Percentiles rank a stretch among this genome's conserved stretches.
Evolutionary conservation across 2,797 vertebrate genomes (phyloP).

Genomic region (Liasis olivaceus): DNA sequence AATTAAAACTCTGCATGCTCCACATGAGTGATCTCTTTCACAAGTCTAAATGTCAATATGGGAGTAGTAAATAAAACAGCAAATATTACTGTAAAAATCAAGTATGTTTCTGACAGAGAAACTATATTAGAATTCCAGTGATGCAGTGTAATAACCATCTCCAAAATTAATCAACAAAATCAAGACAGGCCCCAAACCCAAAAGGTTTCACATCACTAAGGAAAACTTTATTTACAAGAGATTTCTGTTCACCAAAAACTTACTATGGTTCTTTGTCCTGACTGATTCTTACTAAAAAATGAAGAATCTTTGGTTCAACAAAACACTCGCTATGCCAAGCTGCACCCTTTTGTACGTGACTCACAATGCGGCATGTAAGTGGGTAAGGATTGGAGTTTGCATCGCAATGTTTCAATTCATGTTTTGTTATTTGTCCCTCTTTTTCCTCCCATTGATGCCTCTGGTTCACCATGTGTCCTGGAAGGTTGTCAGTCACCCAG

Average conservation of each 20-base stretch:
- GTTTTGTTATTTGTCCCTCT: not conserved
- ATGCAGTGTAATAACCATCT: conserved; percentile 29
- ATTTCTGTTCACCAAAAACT: not conserved
- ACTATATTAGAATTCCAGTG: not conserved
- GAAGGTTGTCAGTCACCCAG: not conserved
- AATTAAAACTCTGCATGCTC: conserved; percentile 19
- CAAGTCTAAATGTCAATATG: not conserved
- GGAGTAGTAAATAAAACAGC: not conserved
- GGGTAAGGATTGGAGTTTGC: not conserved
- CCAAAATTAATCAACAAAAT: conserved; percentile 49
- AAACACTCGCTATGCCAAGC: not conserved
- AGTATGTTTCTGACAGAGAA: conserved; percentile 31
- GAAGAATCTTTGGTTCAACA: not conserved
- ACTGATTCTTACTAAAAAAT: not conserved
- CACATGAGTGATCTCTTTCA: conserved; percentile 4
- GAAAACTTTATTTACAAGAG: not conserved
- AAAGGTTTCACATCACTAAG: conserved; percentile 20
- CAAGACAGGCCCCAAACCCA: conserved; percentile 51
- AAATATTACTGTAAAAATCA: not conserved
- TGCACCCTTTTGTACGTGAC: not conserved
- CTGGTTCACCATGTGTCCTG: not conserved
- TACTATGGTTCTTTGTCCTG: not conserved
- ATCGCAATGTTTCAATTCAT: not conserved
- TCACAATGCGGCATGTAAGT: not conserved
- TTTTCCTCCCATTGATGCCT: not conserved